These are phyloP conservation scores for Sceliomorpha sp. DNA, from an alignment of 2,888 invertebrate species.

Conservation along the genomic window DNA sequence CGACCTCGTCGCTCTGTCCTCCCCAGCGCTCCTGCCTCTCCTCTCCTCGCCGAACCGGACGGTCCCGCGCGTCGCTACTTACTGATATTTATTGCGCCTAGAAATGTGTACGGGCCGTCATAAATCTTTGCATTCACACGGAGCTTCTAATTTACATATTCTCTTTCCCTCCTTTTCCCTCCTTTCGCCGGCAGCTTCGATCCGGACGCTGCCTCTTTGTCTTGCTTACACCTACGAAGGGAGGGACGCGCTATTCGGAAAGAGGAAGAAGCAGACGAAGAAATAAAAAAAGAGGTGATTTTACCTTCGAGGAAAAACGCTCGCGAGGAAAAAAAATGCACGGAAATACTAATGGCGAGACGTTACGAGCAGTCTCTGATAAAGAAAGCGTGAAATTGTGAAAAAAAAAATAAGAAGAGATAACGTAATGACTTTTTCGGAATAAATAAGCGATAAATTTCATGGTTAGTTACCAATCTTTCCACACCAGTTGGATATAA, in stretches of 20 bases:
- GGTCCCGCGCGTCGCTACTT: conserved; percentile 77
- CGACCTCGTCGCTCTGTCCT: conserved; percentile 29
- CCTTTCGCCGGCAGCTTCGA: conserved; percentile 47
- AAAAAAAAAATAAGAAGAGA: too few species aligned
- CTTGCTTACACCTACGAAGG: conserved; percentile 37
- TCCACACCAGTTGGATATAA: neutral
- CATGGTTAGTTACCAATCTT: neutral
- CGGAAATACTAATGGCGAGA: too few species aligned
- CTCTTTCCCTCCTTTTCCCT: conserved; percentile 56
- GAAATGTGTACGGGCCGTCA: conserved; percentile 78
- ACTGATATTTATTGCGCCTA: conserved; percentile 80
- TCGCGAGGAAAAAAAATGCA: conserved; percentile 14
- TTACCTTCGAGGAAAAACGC: conserved; percentile 31
- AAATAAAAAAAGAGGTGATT: conserved; percentile 34
- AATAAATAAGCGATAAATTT: conserved; percentile 25
- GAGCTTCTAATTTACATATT: conserved; percentile 80
- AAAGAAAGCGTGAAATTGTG: conserved; percentile 40
- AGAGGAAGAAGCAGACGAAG: too few species aligned
- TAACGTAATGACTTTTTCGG: conserved; percentile 27
- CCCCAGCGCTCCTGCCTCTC: conserved; percentile 14
- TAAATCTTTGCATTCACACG: conserved; percentile 81
- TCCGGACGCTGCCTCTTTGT: conserved; percentile 35
- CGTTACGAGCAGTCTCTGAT: conserved; percentile 22
- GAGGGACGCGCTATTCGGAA: conserved; percentile 42
- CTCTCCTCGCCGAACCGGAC: conserved; percentile 62